phyloP scores from a whole-genome alignment of 2,888 invertebrate genomes.

The Agonum fuliginosum region DNA sequence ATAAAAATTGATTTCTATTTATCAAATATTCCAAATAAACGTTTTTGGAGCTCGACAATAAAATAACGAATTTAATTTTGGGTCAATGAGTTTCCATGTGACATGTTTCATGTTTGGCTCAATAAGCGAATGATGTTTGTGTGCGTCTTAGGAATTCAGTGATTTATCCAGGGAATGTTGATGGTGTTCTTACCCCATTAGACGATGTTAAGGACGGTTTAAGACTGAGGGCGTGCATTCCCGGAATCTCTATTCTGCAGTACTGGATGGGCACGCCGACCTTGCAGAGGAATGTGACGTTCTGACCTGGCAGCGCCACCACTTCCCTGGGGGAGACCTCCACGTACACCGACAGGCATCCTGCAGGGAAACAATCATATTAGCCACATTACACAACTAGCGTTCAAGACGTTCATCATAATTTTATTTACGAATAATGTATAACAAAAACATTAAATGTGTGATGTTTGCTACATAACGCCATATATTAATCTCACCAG shows the following conservation, averaged over 20 bases:
- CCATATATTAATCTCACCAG: too few relatives aligned
- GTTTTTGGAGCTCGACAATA: too few relatives aligned
- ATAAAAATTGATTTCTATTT: too few relatives aligned
- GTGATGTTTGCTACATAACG: too few relatives aligned
- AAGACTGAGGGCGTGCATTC: conserved; percentile 71
- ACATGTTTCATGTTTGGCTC: too few relatives aligned
- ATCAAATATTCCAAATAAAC: too few relatives aligned
- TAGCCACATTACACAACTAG: neutral
- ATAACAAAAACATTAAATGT: too few relatives aligned
- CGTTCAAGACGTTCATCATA: neutral
- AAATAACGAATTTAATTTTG: too few relatives aligned
- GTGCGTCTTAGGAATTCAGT: too few relatives aligned
- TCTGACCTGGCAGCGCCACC: conserved; percentile 76
- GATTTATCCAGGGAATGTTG: too few relatives aligned
- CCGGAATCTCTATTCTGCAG: conserved; percentile 77
- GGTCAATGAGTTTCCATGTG: too few relatives aligned
- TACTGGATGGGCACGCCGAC: conserved; percentile 76
- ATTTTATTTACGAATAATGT: neutral
- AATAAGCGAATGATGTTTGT: too few relatives aligned
- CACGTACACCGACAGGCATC: conserved; percentile 68
- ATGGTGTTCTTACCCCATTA: conserved; percentile 73
- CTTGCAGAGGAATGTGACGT: conserved; percentile 77
- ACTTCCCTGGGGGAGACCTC: conserved; percentile 75
- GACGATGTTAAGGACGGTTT: conserved; percentile 70
- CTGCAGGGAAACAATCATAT: conserved; percentile 64